Percentiles rank a stretch among this genome's conserved stretches.
phyloP scores from a whole-genome alignment of 1,140 invertebrate genomes.

The honey bee (Apis mellifera) region Amel_HAv3.1 CM009931.2:7674001-7674500 shows the following conservation, averaged over 20 bases:
- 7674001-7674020: background rate
- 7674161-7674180: background rate
- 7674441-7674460: no score
- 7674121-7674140: background rate
- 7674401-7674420: no score
- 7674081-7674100: conserved; percentile 2
- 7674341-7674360: no score
- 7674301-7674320: conserved; percentile 41
- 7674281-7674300: conserved; percentile 49
- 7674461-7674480: no score
- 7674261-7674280: conserved; percentile 34
- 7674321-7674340: background rate
- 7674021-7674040: no score
- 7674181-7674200: background rate
- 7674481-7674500: no score
- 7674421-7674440: no score
- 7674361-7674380: background rate
- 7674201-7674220: conserved; percentile 26
- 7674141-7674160: background rate
- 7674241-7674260: conserved; percentile 28
- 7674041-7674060: no score
- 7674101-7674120: background rate
- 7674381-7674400: no score
- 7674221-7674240: conserved; percentile 41
- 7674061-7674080: no score